Percentiles rank a stretch among this genome's conserved stretches.
Evolutionary conservation across 2,113 vertebrate genomes (phyloP).

Genomic region (human (Homo sapiens)): GRCh38 chr5:38869001-38869500

Average conservation of each 20-base stretch:
- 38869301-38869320: neutral
- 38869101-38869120: conserved; percentile 77
- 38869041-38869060: conserved; percentile 75
- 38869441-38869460: neutral
- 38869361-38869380: neutral
- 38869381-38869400: neutral
- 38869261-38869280: neutral
- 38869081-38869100: neutral
- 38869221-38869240: neutral
- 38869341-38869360: neutral
- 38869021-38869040: conserved; percentile 72
- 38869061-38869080: conserved; percentile 63
- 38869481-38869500: neutral
- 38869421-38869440: neutral
- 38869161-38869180: neutral
- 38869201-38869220: neutral
- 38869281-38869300: neutral
- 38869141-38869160: neutral
- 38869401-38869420: accelerated
- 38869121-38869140: neutral
- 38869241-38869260: neutral
- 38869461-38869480: neutral
- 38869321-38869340: neutral
- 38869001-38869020: conserved; percentile 16
- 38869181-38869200: neutral